phyloP scores from a whole-genome alignment of 2,113 vertebrate genomes.

The Dinomys branickii region DNA sequence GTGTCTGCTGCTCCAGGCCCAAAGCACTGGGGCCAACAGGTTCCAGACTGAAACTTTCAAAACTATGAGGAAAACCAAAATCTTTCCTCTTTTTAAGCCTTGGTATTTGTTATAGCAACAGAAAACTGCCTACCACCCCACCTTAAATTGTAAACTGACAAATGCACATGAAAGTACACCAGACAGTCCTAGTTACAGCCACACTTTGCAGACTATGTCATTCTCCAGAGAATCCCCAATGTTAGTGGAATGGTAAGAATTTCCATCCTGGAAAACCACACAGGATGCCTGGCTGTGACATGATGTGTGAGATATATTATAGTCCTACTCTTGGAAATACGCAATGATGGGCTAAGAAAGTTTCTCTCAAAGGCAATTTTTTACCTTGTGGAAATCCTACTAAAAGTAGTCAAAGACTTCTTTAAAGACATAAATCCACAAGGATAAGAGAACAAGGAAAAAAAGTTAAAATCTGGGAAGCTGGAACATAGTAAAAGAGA shows the following conservation, averaged over 20 bases:
- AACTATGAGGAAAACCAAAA: neutral
- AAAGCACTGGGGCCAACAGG: neutral
- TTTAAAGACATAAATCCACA: neutral
- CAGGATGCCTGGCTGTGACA: neutral
- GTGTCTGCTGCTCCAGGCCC: neutral
- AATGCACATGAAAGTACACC: neutral
- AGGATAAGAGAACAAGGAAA: neutral
- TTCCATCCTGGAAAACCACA: neutral
- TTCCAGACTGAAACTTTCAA: neutral
- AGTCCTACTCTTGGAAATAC: neutral
- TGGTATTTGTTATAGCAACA: neutral
- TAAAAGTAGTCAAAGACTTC: neutral
- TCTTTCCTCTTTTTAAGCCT: neutral
- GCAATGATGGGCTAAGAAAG: neutral
- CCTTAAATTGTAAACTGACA: neutral
- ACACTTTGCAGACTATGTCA: neutral
- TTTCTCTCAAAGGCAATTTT: neutral
- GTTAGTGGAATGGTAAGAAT: neutral
- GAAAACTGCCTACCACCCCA: neutral
- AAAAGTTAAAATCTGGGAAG: neutral
- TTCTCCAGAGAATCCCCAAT: neutral
- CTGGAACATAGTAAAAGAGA: neutral
- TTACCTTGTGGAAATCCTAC: neutral
- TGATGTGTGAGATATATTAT: neutral
- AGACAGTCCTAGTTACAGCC: neutral